Conservation (phyloP, 2,797 vertebrate species). For the Takifugu rubripes region DNA sequence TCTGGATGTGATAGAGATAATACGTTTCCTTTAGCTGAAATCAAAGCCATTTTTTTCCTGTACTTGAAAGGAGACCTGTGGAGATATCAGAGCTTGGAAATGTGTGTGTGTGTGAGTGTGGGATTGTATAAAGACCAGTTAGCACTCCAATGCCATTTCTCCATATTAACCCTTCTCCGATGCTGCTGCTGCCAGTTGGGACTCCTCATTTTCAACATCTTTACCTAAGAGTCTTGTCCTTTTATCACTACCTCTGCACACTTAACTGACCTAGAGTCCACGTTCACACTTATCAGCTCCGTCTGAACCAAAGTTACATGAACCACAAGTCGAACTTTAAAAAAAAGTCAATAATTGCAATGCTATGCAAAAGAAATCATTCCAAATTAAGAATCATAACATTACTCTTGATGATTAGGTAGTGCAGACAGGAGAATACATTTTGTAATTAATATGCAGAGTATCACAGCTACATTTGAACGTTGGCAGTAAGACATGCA, state of each 20-base stretch:
- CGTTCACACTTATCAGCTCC: background rate
- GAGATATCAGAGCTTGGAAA: slow-evolving; percentile 14
- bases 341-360: too few relatives aligned
- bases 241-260: too few relatives aligned
- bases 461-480: too few relatives aligned
- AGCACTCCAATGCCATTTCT: slow-evolving; percentile 29
- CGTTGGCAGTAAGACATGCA: too few relatives aligned
- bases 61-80: slow-evolving; percentile 24
- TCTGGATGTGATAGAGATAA: slow-evolving; percentile 23
- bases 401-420: too few relatives aligned
- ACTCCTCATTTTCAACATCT: slow-evolving; percentile 1
- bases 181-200: slow-evolving; percentile 6
- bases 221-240: background rate
- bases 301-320: background rate
- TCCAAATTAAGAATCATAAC: too few relatives aligned
- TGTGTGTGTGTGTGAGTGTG: slow-evolving; percentile 1
- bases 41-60: slow-evolving; percentile 39
- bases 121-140: slow-evolving; percentile 1
- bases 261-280: background rate
- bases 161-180: slow-evolving; percentile 17
- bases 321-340: too few relatives aligned
- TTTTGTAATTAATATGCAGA: too few relatives aligned
- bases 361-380: too few relatives aligned
- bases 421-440: too few relatives aligned
- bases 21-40: slow-evolving; percentile 33